Conservation (phyloP, 2,888 invertebrate genomes). For the Watsonalla cultraria region DNA sequence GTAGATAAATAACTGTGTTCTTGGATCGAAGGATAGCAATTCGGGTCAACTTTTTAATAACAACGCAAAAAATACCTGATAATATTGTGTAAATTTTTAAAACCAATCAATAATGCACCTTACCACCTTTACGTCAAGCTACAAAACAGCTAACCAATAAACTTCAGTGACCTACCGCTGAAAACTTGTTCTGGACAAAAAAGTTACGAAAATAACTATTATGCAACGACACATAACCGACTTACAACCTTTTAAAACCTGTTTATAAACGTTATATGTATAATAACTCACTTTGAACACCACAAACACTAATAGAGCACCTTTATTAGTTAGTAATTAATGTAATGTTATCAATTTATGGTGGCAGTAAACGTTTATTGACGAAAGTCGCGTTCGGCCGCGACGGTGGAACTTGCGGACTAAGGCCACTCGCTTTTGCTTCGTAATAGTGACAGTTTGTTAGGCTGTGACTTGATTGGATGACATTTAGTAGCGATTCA, state of each 20-base stretch:
- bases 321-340: not conserved
- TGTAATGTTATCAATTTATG: not conserved
- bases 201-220: not conserved
- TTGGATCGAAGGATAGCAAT: too few species aligned
- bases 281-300: not conserved
- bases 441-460: not conserved
- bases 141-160: not conserved
- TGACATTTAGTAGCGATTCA: not conserved
- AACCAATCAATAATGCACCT: not conserved
- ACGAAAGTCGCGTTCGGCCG: conserved; percentile 10
- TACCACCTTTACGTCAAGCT: not conserved
- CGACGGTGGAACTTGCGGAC: conserved; percentile 11
- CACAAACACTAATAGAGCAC: not conserved
- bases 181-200: not conserved
- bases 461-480: not conserved
- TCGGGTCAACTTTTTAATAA: too few species aligned
- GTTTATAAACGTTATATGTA: not conserved
- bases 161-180: not conserved
- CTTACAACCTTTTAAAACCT: not conserved
- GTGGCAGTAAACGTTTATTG: not conserved
- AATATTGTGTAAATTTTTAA: not conserved
- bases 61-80: too few species aligned
- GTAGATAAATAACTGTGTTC: too few species aligned
- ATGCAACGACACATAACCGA: not conserved
- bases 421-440: conserved; percentile 10